Evolutionary conservation across 1,140 invertebrate species (phyloP).

Genomic region (Araneus ventricosus): DNA sequence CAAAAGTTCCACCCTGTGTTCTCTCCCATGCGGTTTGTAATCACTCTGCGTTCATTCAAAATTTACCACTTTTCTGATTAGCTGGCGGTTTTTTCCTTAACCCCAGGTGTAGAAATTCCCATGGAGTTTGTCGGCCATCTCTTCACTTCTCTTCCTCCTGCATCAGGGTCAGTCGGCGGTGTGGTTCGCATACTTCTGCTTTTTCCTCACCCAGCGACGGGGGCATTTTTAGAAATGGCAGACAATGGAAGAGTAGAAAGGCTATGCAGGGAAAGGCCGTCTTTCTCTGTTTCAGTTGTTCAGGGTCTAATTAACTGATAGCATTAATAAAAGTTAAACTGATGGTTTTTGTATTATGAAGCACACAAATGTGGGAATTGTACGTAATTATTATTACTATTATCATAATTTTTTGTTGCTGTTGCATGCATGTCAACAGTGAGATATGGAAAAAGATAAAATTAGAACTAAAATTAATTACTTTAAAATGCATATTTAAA

Average conservation of each 20-base stretch:
- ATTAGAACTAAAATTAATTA: no score
- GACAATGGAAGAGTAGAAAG: neutral
- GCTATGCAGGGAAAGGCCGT: neutral
- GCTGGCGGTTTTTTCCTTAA: slow-evolving; percentile 23
- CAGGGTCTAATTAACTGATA: neutral
- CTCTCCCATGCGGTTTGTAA: slow-evolving; percentile 55
- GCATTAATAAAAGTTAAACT: neutral
- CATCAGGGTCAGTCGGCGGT: slow-evolving; percentile 4
- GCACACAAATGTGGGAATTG: no score
- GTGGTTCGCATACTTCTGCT: neutral
- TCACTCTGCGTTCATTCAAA: slow-evolving; percentile 63
- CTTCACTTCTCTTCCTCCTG: neutral
- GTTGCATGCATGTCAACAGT: no score
- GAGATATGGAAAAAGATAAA: no score
- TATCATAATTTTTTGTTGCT: no score
- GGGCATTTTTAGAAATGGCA: slow-evolving; percentile 7
- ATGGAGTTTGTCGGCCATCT: neutral
- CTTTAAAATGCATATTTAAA: no score
- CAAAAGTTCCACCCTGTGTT: neutral
- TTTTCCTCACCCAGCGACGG: neutral
- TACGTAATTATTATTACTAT: no score
- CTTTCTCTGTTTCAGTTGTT: neutral
- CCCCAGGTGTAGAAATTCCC: slow-evolving; percentile 41
- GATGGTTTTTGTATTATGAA: neutral
- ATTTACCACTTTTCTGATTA: slow-evolving; percentile 68